phyloP scores from a whole-genome alignment of 2,113 vertebrate genomes.

The Gallinago undulata region DNA sequence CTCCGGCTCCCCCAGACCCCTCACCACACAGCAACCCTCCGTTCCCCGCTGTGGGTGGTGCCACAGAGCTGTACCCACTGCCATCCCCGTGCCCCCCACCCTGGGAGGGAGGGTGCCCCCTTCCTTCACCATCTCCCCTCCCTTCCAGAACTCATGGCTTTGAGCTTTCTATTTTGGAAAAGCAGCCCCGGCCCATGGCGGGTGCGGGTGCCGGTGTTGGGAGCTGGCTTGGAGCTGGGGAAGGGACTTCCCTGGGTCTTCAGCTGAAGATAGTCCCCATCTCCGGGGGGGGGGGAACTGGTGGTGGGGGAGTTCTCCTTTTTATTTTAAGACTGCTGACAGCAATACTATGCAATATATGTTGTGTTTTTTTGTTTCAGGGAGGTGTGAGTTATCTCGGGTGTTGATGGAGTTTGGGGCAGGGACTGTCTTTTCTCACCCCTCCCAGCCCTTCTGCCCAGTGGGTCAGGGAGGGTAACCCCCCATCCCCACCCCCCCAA shows the following conservation, averaged over 20 bases:
- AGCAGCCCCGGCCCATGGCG: neutral
- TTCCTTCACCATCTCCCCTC: neutral
- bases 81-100: rapidly evolving
- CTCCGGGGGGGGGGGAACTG: neutral
- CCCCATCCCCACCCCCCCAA: neutral
- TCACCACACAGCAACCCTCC: neutral
- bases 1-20: neutral
- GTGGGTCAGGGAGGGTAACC: neutral
- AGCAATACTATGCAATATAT: conserved; percentile 70
- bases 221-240: conserved; percentile 2
- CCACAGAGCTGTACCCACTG: rapidly evolving
- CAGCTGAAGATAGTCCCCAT: neutral
- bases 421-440: neutral
- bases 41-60: rapidly evolving
- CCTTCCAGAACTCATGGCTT: neutral
- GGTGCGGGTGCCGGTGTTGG: neutral
- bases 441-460: neutral
- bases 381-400: conserved; percentile 18
- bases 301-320: neutral
- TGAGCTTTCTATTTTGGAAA: neutral
- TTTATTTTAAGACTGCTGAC: conserved; percentile 42
- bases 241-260: neutral
- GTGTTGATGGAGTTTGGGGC: neutral
- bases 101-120: neutral
- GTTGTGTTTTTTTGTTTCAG: conserved; percentile 42